A percentile compares a stretch with the other conserved stretches of the same genome.
phyloP scores from a whole-genome alignment of 2,888 invertebrate species.

The Hoplodrina ambigua region DNA sequence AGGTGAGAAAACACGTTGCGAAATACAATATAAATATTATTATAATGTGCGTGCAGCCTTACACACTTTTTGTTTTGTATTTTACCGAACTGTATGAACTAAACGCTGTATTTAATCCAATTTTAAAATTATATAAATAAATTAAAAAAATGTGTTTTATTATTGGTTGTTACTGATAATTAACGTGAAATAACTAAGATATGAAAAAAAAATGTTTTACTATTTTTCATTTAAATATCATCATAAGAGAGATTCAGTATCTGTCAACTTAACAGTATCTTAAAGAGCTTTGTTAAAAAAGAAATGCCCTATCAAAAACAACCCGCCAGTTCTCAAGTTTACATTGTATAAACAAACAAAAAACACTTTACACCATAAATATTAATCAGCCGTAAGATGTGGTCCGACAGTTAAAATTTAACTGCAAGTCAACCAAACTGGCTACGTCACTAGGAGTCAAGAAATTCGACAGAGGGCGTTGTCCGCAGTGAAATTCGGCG shows the following conservation, averaged over 20 bases:
- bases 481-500: conserved; percentile 83
- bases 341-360: conserved; percentile 22
- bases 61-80: conserved; percentile 14
- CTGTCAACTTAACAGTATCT: too few species aligned
- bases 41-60: conserved; percentile 3
- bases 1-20: conserved; percentile 14
- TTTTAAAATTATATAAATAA: too few species aligned
- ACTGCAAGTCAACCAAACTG: conserved; percentile 57
- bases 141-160: too few species aligned
- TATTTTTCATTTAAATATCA: too few species aligned
- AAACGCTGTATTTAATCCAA: not conserved
- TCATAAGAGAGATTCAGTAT: too few species aligned
- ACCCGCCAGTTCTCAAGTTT: conserved; percentile 11
- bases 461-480: conserved; percentile 72
- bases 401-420: conserved; percentile 47
- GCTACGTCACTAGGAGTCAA: conserved; percentile 69
- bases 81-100: not conserved
- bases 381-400: conserved; percentile 39
- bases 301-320: conserved; percentile 27
- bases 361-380: conserved; percentile 40
- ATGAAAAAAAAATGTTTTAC: too few species aligned
- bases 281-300: not conserved
- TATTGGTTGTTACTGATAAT: too few species aligned
- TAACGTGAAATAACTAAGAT: too few species aligned
- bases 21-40: conserved; percentile 7